Conservation (phyloP, 1,140 invertebrate genomes). For the Euwallacea fornicatus region DNA sequence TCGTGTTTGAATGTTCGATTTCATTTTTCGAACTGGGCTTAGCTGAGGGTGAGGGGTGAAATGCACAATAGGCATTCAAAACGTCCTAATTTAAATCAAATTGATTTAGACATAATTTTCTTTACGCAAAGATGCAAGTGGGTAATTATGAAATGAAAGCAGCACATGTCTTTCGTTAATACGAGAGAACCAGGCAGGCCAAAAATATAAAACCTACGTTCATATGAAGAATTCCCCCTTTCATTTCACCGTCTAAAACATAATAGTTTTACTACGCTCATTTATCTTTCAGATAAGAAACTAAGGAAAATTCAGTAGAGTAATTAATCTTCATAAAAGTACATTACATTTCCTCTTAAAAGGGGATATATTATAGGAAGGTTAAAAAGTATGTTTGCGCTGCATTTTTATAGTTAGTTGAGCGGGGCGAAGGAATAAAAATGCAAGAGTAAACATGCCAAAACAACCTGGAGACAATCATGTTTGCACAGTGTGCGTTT, state of each 20-base stretch:
- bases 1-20: too few species aligned
- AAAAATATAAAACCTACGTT: neutral
- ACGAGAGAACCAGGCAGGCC: too few species aligned
- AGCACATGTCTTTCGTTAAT: too few species aligned
- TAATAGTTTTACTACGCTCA: slow-evolving; percentile 27
- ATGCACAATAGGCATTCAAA: too few species aligned
- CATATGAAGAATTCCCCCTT: slow-evolving; percentile 1
- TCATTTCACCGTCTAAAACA: slow-evolving; percentile 3
- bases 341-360: slow-evolving; percentile 17
- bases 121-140: too few species aligned
- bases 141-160: too few species aligned
- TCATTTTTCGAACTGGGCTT: too few species aligned
- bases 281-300: slow-evolving; percentile 30
- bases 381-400: neutral
- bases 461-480: slow-evolving; percentile 23
- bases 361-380: neutral
- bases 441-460: slow-evolving; percentile 20
- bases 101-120: too few species aligned
- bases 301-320: slow-evolving; percentile 8
- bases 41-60: too few species aligned
- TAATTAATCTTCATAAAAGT: slow-evolving; percentile 29
- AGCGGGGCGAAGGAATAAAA: neutral
- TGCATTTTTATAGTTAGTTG: neutral
- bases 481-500: slow-evolving; percentile 27
- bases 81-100: too few species aligned